These are phyloP conservation scores for Hesperophylax magnus DNA, from an alignment of 1,140 invertebrate species.

Conservation along the genomic window DNA sequence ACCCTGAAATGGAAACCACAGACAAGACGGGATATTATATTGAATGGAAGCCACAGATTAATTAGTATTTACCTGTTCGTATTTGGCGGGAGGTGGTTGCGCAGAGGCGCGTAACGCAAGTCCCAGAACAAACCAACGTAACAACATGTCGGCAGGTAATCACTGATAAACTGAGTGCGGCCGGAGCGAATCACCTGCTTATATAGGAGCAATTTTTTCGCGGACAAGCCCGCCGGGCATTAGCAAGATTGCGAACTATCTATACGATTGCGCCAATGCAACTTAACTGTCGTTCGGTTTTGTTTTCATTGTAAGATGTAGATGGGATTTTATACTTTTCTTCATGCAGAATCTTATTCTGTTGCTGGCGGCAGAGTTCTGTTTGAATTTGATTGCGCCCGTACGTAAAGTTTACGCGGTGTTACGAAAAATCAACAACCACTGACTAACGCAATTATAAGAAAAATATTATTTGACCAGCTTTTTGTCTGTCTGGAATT, in stretches of 20 bases:
- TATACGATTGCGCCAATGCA: background rate
- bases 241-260: background rate
- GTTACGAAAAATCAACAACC: too few species aligned
- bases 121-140: constrained; percentile 1
- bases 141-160: constrained; percentile 28
- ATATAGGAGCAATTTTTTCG: background rate
- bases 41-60: background rate
- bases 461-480: too few species aligned
- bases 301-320: constrained; percentile 1
- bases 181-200: constrained; percentile 34
- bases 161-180: constrained; percentile 1
- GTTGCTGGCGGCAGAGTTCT: too few species aligned
- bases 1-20: too few species aligned
- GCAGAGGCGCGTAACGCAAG: constrained; percentile 26
- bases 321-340: background rate
- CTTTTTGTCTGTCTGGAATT: too few species aligned
- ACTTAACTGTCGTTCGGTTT: background rate
- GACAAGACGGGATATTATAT: too few species aligned
- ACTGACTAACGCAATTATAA: too few species aligned
- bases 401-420: too few species aligned
- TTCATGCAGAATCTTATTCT: background rate
- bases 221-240: background rate
- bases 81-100: constrained; percentile 23
- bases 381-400: too few species aligned
- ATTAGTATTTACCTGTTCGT: constrained; percentile 41